Conservation (phyloP, 2,797 vertebrate species). For the Manis pentadactyla region DNA sequence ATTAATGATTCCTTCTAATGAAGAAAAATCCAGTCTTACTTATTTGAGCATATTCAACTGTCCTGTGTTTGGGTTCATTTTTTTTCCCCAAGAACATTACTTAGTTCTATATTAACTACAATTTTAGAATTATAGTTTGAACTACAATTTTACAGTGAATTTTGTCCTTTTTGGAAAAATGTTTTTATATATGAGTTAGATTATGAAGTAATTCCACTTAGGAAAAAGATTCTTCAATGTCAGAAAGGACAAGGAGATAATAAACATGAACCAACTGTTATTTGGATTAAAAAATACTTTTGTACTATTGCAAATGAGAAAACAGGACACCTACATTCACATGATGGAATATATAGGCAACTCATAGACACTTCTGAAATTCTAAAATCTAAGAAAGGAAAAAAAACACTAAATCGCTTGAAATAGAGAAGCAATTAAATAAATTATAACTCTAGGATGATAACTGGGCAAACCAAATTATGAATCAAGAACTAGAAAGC, state of each 20-base stretch:
- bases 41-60: slow-evolving; percentile 12
- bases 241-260: neutral
- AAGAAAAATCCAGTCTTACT: slow-evolving; percentile 48
- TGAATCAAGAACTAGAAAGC: slow-evolving; percentile 3
- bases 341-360: neutral
- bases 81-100: neutral
- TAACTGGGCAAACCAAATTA: slow-evolving; percentile 23
- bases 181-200: neutral
- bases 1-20: slow-evolving; percentile 39
- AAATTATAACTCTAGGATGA: neutral
- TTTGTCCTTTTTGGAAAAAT: slow-evolving; percentile 32
- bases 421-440: slow-evolving; percentile 40
- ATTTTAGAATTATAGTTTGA: neutral
- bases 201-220: slow-evolving; percentile 3
- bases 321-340: neutral
- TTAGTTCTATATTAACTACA: slow-evolving; percentile 36
- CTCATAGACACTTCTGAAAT: neutral
- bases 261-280: neutral
- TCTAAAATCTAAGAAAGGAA: neutral
- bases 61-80: neutral
- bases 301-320: neutral
- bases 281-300: neutral
- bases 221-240: neutral
- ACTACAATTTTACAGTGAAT: slow-evolving; percentile 5
- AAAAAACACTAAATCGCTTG: neutral